Evolutionary conservation across 2,888 invertebrate species (phyloP).

Genomic region (Cantharis rustica): DNA sequence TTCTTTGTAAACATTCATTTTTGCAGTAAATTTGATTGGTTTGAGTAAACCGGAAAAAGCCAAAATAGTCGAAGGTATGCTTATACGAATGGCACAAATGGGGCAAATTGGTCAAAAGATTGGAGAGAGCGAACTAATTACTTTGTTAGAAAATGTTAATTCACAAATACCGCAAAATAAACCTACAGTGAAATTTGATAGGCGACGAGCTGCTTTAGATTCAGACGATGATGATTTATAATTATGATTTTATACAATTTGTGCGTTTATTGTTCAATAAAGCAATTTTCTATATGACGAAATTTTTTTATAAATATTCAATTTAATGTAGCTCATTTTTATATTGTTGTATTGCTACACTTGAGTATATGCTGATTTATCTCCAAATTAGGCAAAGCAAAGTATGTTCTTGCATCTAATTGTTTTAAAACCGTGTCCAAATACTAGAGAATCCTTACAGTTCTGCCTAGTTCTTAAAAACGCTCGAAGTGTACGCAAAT

Average conservation of each 20-base stretch:
- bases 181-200: constrained; percentile 86
- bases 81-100: constrained; percentile 90
- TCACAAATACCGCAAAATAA: constrained; percentile 78
- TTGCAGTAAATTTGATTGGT: constrained; percentile 89
- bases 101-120: constrained; percentile 87
- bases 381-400: too few species aligned
- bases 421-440: too few species aligned
- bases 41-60: constrained; percentile 97
- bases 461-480: too few species aligned
- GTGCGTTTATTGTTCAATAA: background rate
- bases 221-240: constrained; percentile 71
- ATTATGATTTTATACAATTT: background rate
- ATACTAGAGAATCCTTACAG: too few species aligned
- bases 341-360: too few species aligned
- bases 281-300: background rate
- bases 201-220: constrained; percentile 85
- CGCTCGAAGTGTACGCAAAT: too few species aligned
- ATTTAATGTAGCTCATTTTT: too few species aligned
- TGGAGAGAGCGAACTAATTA: constrained; percentile 83
- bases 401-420: too few species aligned
- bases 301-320: background rate
- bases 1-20: constrained; percentile 5
- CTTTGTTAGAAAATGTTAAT: constrained; percentile 83
- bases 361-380: too few species aligned
- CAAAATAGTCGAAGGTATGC: constrained; percentile 90